Base-by-base conservation (phyloP, 2,888 invertebrate species). In the Sarcophaga caerulescens region DNA sequence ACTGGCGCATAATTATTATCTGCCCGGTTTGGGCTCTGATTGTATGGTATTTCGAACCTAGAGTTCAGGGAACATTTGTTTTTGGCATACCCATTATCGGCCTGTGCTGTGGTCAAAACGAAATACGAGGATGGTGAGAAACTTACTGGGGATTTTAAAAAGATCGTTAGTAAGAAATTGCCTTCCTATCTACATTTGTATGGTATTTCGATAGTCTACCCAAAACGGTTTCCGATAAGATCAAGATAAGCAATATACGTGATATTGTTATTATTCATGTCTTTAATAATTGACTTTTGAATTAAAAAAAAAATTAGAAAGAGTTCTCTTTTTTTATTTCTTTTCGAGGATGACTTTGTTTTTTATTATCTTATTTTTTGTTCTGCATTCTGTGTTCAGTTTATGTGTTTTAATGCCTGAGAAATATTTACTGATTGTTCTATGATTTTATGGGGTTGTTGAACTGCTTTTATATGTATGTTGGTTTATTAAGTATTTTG, bases 191-290 rank as follows among this genome's bases (percentile, higher is more conserved):
- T 92, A 78, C 90, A 90, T 52, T 88, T 93, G 19, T 88, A 89
- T 3, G 93, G 91, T 92, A 92, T 25, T 65, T 92, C 1, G 80
- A 89, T 0, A 71, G 86, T 0, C 74, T 93, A 17, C 93, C 92
- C 8, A 90, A 90, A 75, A 92, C 92, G 1, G 85, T 90, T 6
- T 91, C 92, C 12, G 92, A 91, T 23, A 93, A 93, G 65, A 80
- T 91, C 21, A 89, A 89, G 21, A 86, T 91, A 3, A 87, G 88
- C 21, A 6, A 23, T 21, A 3, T 69, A 47, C 23, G 21, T 47
- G 23, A 52, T 69, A 4, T 69, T 47, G 47, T 69, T 21, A 66
- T 45, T 45, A n/a, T n/a, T n/a, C n/a, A n/a, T n/a, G n/a, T n/a
- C n/a, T n/a, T n/a, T n/a, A n/a, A n/a, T n/a, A n/a, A n/a, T n/a